Evolutionary conservation across 2,113 vertebrate species (phyloP).

Genomic region (Leptosomus discolor): DNA sequence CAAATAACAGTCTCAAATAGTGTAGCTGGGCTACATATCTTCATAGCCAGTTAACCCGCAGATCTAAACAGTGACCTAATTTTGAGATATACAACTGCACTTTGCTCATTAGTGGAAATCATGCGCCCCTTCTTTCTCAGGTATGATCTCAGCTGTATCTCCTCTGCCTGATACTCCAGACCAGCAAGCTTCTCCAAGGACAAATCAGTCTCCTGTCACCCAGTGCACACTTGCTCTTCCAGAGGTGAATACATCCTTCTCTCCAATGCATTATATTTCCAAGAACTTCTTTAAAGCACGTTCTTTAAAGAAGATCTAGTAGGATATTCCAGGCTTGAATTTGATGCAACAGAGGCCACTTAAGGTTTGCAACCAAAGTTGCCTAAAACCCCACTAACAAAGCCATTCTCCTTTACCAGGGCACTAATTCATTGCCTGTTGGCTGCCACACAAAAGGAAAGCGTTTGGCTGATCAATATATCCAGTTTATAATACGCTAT

Average conservation of each 20-base stretch:
- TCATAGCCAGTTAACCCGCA: neutral
- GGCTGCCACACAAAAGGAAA: neutral
- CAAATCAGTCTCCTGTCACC: neutral
- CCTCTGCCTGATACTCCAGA: conserved; percentile 51
- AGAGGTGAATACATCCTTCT: neutral
- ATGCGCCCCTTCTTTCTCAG: conserved; percentile 27
- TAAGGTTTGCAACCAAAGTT: neutral
- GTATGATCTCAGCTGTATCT: conserved; percentile 65
- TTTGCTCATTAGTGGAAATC: neutral
- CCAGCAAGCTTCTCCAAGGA: neutral
- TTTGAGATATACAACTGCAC: neutral
- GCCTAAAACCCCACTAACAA: neutral
- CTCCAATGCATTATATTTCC: neutral
- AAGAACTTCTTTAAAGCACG: neutral
- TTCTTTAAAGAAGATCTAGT: neutral
- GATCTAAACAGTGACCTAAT: neutral
- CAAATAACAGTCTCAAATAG: neutral
- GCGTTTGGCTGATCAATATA: neutral
- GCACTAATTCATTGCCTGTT: neutral
- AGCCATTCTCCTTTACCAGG: neutral
- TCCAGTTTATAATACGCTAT: neutral
- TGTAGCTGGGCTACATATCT: neutral
- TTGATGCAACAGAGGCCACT: neutral
- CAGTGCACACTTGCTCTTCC: neutral
- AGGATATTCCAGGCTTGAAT: neutral